Base-by-base conservation (phyloP, 1,140 invertebrate genomes). In the Neuroterus valhalla region DNA sequence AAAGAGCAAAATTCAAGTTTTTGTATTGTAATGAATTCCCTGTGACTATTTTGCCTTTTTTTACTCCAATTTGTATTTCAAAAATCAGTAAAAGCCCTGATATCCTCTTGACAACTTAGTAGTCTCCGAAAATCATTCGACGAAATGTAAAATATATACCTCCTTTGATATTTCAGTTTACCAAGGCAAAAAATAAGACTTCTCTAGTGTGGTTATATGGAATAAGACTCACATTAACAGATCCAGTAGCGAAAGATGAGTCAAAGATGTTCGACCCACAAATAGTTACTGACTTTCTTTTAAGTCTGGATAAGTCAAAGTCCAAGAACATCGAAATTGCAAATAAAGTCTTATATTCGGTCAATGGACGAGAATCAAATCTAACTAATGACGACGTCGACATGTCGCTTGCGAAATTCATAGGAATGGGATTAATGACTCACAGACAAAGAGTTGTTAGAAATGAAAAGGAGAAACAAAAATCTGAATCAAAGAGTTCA, bases 191-290 rank as follows among this genome's bases (percentile, higher is more conserved):
- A 78, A 83, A 81, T 69, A 85, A 86, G 82, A 78, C 80, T 45
- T 67, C 83, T 38, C 70, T 76, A n/a, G 85, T 91, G 82, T 91
- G 87, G 88, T 71, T 91, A 11, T 91, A 90, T 78, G 90, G 89
- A 42, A 88, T 90, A 70, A 86, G 81, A 79, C 71, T 91, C 0
- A 75, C 85, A 62, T 48, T 90, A 14, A 83, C 81, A 10, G 82
- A 89, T n/a, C 45, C 72, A 45, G 69, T 45, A 69, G 71, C 78
- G 15, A 72, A 82, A 31, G 77, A 70, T 42, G 72, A 68, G 38
- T 31, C 77, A 15, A 72, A 81, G 50, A 68, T 80, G 68, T 85
- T 88, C 21, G 80, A 85, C 74, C 81, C 83, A 68, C 85, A 85
- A 76, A 72, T 81, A 10, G 85, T 87, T 42, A 86, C 81, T 73